A percentile compares a stretch with the other conserved stretches of the same genome.
phyloP scores from a whole-genome alignment of 2,113 vertebrate species.

The Coryphaenoides rupestris region DNA sequence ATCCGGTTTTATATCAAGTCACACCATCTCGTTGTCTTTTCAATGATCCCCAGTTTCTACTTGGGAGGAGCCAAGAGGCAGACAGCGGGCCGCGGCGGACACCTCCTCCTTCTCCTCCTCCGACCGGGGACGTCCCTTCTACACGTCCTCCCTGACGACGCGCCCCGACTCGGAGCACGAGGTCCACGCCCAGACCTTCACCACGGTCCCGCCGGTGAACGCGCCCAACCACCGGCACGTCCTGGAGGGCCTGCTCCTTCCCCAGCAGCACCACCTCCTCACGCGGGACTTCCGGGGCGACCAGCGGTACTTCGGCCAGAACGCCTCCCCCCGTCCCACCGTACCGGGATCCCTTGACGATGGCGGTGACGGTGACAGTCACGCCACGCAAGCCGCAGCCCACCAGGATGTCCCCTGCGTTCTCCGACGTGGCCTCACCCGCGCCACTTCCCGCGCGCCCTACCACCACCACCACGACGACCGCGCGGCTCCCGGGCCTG shows the following conservation, averaged over 20 bases:
- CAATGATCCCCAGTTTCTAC: too few species aligned
- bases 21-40: too few species aligned
- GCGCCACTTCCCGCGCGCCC: constrained; percentile 54
- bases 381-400: constrained; percentile 58
- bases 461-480: constrained; percentile 60
- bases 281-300: constrained; percentile 77
- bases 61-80: too few species aligned
- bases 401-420: constrained; percentile 73
- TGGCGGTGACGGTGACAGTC: constrained; percentile 12
- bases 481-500: constrained; percentile 58
- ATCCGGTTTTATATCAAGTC: too few species aligned
- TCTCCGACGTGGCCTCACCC: constrained; percentile 73
- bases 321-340: constrained; percentile 30
- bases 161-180: constrained; percentile 59
- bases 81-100: too few species aligned
- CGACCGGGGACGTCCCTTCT: constrained; percentile 8
- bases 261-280: constrained; percentile 78
- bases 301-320: constrained; percentile 70
- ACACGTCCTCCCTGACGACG: constrained; percentile 34
- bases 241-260: constrained; percentile 79
- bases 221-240: constrained; percentile 83
- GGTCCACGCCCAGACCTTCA: constrained; percentile 71
- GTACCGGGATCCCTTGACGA: constrained; percentile 38
- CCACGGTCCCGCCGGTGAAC: constrained; percentile 78
- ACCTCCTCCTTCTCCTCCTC: too few species aligned